Evolutionary conservation across 2,797 vertebrate species (phyloP), one percentile per base, ranked within the genome.

Genomic region (Trichosurus vulpecula): DNA sequence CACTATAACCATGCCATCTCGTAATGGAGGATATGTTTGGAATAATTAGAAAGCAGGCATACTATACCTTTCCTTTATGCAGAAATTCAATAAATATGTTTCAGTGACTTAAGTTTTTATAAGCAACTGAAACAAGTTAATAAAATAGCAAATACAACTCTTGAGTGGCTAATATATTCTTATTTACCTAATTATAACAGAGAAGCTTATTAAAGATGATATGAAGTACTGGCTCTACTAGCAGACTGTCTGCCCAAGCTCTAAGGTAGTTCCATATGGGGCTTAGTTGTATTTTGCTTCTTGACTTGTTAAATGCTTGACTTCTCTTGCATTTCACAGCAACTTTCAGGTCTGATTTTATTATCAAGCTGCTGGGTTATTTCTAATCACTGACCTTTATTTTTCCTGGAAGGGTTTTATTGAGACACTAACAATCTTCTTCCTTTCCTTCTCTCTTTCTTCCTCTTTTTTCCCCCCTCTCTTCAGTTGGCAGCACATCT

Each of bases 401-500:
- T 96, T 96, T 97, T 95, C 95, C 74, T 92, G 94, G 93, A 53
- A 54, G 35, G 29, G 30, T 89, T 97, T 97, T 94, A 57, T 87
- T 90, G 93, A 95, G 91, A 91, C 94, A 95, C 96, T 98, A 95
- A 98, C 95, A 57, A 14, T 95, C 95, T 97, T 92, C 90, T 97
- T 95, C 91, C 91, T 97, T 92, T 87, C 90, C 53, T 22, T 89
- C 30, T 95, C 14, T 94, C 6, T 96, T 92, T 89, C 54, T 95
- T 35, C 47, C 66, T 91, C 93, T 94, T 94, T 91, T 95, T 96
- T 95, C 94, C 0, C 94, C 53, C 96, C 95, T 95, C 90, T 92
- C 95, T 96, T 90, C 99, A 99, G 99, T 99, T 96, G 99, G 99
- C 98, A 99, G 99, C 98, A 99, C 99, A 56, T 99, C 99, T 94